Evolutionary conservation across 2,797 vertebrate species (phyloP).

Genomic region (Limosa lapponica): DNA sequence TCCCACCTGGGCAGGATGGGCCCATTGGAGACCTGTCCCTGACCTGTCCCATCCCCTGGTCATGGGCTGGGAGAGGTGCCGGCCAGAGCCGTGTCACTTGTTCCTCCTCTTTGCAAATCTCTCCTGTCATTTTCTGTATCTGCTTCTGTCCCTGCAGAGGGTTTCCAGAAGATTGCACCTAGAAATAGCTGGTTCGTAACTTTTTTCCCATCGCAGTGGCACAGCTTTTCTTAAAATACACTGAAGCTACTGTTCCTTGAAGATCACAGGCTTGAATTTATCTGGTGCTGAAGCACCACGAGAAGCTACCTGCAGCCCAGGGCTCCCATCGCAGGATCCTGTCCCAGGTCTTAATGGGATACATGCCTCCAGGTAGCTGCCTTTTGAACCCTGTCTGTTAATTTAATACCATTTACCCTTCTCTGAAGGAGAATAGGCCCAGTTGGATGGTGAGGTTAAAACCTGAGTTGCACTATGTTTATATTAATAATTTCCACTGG

Average conservation of each 20-base stretch:
- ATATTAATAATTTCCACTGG: constrained; percentile 63
- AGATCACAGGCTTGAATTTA: neutral
- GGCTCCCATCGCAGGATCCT: neutral
- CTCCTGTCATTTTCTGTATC: fast-evolving
- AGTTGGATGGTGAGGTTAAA: constrained; percentile 19
- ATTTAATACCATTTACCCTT: neutral
- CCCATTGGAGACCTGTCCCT: fast-evolving
- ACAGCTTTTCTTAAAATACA: fast-evolving
- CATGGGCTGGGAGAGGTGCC: neutral
- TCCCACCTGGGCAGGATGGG: neutral
- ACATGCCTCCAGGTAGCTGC: neutral
- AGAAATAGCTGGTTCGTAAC: neutral
- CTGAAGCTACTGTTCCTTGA: neutral
- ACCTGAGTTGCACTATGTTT: constrained; percentile 17
- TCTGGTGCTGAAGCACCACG: neutral
- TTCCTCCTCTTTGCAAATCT: neutral
- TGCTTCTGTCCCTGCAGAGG: neutral
- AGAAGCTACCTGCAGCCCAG: neutral
- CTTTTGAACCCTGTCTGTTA: neutral
- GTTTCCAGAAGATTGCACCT: neutral
- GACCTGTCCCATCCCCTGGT: neutral
- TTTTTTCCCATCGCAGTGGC: neutral
- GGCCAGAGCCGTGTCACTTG: fast-evolving
- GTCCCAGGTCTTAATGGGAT: neutral
- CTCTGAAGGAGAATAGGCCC: neutral